Percentiles rank a stretch among this genome's conserved stretches.
Evolutionary conservation across 1,140 invertebrate genomes (phyloP).

Genomic region (Elysia chlorotica): DNA sequence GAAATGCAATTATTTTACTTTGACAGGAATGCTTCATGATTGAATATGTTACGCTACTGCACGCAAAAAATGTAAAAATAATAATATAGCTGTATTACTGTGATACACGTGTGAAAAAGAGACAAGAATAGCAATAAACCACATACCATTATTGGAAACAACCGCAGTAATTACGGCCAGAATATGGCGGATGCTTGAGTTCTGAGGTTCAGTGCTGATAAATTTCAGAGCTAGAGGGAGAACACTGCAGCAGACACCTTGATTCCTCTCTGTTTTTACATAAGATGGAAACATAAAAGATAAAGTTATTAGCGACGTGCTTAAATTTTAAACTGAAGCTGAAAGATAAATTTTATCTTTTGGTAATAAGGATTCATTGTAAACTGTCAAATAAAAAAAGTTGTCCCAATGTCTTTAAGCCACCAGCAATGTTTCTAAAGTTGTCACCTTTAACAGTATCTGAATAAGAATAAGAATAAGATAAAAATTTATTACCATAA

Average conservation of each 20-base stretch:
- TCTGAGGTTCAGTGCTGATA: background rate
- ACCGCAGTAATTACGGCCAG: constrained; percentile 7
- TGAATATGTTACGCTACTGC: no score
- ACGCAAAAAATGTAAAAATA: no score
- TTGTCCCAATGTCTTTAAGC: background rate
- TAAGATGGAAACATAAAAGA: background rate
- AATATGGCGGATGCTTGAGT: constrained; percentile 1
- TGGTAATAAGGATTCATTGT: background rate
- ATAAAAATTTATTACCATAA: no score
- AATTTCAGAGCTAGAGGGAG: constrained; percentile 21
- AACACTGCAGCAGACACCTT: constrained; percentile 14
- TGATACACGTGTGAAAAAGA: no score
- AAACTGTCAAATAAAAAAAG: background rate
- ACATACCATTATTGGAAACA: constrained; percentile 26
- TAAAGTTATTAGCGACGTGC: background rate
- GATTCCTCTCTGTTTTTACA: constrained; percentile 15
- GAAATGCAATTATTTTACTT: no score
- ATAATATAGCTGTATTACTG: no score
- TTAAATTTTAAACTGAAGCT: background rate
- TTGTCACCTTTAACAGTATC: background rate
- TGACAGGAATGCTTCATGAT: no score
- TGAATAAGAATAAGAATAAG: background rate
- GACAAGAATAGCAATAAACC: background rate
- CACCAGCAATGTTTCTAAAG: background rate
- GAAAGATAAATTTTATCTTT: background rate